phyloP scores from a whole-genome alignment of 1,140 invertebrate genomes.

The Drosophila sp. region DNA sequence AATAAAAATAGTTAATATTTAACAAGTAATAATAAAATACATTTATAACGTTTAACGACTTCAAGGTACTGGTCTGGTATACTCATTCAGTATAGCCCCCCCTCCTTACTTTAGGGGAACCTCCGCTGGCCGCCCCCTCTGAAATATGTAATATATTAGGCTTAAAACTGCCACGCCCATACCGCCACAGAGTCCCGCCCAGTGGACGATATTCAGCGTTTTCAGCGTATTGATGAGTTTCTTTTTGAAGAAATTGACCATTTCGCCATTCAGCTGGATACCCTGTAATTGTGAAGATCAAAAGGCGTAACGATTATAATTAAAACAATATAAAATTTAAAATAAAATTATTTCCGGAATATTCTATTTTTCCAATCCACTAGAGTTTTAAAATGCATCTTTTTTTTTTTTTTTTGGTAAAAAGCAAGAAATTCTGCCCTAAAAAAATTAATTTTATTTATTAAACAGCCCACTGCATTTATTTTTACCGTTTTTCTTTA shows the following conservation, averaged over 20 bases:
- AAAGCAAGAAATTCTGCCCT: too few species aligned
- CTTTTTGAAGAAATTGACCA: constrained; percentile 84
- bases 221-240: constrained; percentile 81
- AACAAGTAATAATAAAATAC: constrained; percentile 37
- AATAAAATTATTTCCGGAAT: too few species aligned
- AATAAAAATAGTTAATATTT: constrained; percentile 16
- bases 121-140: constrained; percentile 56
- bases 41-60: constrained; percentile 59
- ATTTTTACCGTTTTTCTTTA: too few species aligned
- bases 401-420: too few species aligned
- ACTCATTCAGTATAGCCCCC: constrained; percentile 13
- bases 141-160: constrained; percentile 75
- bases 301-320: too few species aligned
- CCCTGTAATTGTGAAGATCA: constrained; percentile 56
- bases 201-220: constrained; percentile 81
- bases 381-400: too few species aligned
- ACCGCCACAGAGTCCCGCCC: constrained; percentile 72
- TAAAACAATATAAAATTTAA: too few species aligned
- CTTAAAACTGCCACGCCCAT: constrained; percentile 63
- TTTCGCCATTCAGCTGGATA: constrained; percentile 81
- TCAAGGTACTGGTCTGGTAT: constrained; percentile 20
- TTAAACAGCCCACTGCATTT: too few species aligned
- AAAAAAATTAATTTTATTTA: too few species aligned
- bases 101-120: constrained; percentile 68
- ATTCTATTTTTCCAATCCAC: too few species aligned